phyloP scores from a whole-genome alignment of 2,888 invertebrate genomes.

The Synanthedon myopaeformis region DNA sequence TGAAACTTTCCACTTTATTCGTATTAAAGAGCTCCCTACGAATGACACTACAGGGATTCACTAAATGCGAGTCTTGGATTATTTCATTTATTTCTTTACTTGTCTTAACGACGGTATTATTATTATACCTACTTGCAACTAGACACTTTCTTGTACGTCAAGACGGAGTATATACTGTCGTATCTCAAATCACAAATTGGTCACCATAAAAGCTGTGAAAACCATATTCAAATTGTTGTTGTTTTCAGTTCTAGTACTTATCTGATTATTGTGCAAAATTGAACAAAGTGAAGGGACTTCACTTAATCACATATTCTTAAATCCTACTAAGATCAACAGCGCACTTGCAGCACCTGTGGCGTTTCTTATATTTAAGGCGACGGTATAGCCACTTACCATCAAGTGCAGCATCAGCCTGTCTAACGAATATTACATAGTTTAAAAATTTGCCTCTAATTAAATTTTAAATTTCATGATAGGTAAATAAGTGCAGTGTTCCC shows the following conservation, averaged over 20 bases:
- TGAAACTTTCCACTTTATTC: constrained; percentile 31
- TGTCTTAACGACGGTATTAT: not conserved
- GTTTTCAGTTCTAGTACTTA: too few relatives aligned
- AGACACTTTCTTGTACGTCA: not conserved
- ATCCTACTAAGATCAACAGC: too few relatives aligned
- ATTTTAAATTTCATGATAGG: constrained; percentile 33
- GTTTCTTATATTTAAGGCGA: too few relatives aligned
- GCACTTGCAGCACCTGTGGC: too few relatives aligned
- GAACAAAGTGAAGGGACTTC: too few relatives aligned
- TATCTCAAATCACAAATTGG: not conserved
- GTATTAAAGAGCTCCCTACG: constrained; percentile 11
- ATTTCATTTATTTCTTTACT: constrained; percentile 4
- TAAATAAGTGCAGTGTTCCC: constrained; percentile 14
- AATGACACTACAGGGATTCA: constrained; percentile 16
- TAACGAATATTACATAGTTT: not conserved
- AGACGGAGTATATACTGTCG: not conserved
- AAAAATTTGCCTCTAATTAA: constrained; percentile 24
- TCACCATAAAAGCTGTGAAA: too few relatives aligned
- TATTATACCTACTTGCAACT: not conserved
- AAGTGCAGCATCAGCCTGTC: too few relatives aligned
- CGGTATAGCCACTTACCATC: too few relatives aligned
- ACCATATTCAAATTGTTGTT: too few relatives aligned
- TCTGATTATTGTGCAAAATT: too few relatives aligned
- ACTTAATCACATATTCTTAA: not conserved
- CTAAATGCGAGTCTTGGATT: constrained; percentile 12